phyloP scores from a whole-genome alignment of 2,888 invertebrate genomes.

The Drosophila histrio region DNA sequence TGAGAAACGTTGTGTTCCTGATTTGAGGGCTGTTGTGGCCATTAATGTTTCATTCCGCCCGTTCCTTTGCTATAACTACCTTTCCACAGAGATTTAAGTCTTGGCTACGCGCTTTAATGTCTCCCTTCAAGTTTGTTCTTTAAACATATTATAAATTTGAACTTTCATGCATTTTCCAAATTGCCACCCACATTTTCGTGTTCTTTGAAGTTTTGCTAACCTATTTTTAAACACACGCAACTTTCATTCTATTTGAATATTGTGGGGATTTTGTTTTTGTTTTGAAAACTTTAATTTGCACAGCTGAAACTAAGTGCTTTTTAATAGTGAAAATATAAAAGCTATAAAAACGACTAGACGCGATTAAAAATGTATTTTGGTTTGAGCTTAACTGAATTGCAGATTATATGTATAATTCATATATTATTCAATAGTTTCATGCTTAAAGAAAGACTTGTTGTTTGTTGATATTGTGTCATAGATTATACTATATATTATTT shows the following conservation, averaged over 20 bases:
- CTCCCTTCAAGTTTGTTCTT: constrained; percentile 20
- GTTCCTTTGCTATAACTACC: constrained; percentile 1
- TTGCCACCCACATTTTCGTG: not conserved
- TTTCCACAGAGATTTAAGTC: constrained; percentile 2
- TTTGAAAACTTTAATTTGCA: not conserved
- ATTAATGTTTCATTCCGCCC: constrained; percentile 35
- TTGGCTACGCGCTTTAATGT: constrained; percentile 33
- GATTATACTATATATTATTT: not conserved
- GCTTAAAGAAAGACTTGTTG: no score
- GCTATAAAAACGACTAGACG: not conserved
- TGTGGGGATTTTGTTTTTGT: not conserved
- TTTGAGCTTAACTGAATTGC: not conserved
- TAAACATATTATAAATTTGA: constrained; percentile 26
- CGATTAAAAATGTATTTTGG: not conserved
- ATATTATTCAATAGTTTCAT: no score
- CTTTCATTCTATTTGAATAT: not conserved
- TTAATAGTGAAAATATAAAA: not conserved
- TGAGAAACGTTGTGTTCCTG: constrained; percentile 17
- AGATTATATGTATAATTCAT: not conserved
- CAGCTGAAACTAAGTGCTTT: constrained; percentile 8
- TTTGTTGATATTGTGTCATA: no score
- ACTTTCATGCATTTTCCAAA: constrained; percentile 25
- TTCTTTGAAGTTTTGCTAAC: not conserved
- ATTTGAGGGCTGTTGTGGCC: constrained; percentile 33
- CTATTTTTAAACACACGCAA: constrained; percentile 5